Conservation (phyloP, 35 echinoderm and acorn worm genomes). For the Apostichopus japonicus region DNA sequence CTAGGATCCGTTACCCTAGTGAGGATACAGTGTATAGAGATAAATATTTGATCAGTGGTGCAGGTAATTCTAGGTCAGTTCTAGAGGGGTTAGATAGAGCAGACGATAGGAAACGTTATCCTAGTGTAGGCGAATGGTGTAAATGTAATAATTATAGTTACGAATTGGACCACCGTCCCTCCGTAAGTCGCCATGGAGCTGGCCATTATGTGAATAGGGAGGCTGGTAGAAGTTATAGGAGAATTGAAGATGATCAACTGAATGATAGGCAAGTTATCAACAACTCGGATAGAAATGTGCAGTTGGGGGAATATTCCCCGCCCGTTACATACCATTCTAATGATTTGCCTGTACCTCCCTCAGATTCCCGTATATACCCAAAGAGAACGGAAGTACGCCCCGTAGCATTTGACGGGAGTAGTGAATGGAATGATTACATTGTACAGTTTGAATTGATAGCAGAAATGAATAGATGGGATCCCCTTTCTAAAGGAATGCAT, state of each 20-base stretch:
- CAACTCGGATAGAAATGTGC: background rate
- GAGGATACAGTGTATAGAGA: no score
- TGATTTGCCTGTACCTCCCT: background rate
- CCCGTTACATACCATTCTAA: background rate
- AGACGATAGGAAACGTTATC: no score
- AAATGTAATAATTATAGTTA: no score
- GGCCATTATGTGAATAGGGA: no score
- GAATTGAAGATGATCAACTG: background rate
- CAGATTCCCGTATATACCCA: background rate
- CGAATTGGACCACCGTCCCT: no score
- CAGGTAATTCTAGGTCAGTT: no score
- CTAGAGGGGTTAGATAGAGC: no score
- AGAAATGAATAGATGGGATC: conserved; percentile 24
- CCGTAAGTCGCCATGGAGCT: no score
- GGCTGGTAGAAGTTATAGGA: background rate
- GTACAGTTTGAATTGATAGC: conserved; percentile 46
- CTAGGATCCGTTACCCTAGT: no score
- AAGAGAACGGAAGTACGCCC: background rate
- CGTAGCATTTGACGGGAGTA: background rate
- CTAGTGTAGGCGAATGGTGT: no score
- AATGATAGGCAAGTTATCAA: background rate
- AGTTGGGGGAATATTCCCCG: background rate
- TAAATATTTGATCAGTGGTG: no score
- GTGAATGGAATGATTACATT: conserved; percentile 30
- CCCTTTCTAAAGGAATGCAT: background rate